Evolutionary conservation across 2,888 invertebrate species (phyloP), one percentile per base, ranked within the genome.

Genomic region (Dysmachus trigonus): DNA sequence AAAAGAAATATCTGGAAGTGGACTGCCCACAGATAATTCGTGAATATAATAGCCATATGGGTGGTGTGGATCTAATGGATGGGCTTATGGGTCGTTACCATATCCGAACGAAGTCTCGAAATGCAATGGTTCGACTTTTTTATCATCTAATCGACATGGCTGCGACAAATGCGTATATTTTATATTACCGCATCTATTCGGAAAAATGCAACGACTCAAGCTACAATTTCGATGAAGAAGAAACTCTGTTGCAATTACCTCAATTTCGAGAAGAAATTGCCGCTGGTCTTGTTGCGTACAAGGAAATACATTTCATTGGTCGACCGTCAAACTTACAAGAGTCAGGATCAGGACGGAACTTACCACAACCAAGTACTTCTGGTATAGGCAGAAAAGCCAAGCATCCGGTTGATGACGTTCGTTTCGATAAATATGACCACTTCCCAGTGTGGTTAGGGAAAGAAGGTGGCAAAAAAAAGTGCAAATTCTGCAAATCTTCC

Each of bases 1-100:
- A 85, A 51, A 86, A 88, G 87, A 81, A 87, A 33, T 88, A 86
- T 47, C 87, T 88, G 33, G 88, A 89, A 47, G 86, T 89, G 27
- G 86, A 88, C 62, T 89, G 89, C 62, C 89, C 89, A 33, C 86
- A 87, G 84, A 85, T 89, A 30, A 88, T 89, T 7, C 73, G 85
- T 72, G 88, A 89, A 82, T 89, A 90, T 77, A 89, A 90, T 86
- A 18, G 53, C 18, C 88, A 89, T 86, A 89, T 89, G 89, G 89
- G 89, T 7, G 89, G 89, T 15, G 89, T 90, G 35, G 89, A 90
- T 83, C 77, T 89, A n/a, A 87, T 90, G 86, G 89, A 90, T 86
- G 87, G 88, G 31, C 85, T 88, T 7, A 88, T 89, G 51, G 89
- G 88, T 38, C 85, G 88, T 6, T 87, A 89, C 87, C 86, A 88